Evolutionary conservation across 2,888 invertebrate species (phyloP).

Genomic region (Drepana falcataria): DNA sequence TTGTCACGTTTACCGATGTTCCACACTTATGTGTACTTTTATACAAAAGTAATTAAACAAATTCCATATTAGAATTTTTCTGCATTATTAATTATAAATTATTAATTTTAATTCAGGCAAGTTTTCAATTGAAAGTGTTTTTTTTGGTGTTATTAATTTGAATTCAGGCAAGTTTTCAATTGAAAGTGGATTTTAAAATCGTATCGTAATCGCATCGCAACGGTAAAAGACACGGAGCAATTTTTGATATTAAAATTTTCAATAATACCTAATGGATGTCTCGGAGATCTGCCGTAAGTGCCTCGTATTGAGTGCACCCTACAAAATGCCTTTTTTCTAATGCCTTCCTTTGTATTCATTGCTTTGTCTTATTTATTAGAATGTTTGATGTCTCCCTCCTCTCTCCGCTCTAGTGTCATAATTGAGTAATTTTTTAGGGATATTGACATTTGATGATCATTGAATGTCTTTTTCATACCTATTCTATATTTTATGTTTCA

Average conservation of each 20-base stretch:
- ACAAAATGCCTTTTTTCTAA: slow-evolving; percentile 48
- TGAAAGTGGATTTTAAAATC: background rate
- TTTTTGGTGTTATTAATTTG: too few species aligned
- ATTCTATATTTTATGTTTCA: background rate
- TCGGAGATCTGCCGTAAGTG: slow-evolving; percentile 49
- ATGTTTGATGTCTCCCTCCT: slow-evolving; percentile 56
- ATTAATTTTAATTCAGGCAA: too few species aligned
- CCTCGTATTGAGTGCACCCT: slow-evolving; percentile 62
- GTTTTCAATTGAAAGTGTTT: too few species aligned
- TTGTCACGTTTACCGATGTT: too few species aligned
- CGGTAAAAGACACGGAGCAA: slow-evolving; percentile 42
- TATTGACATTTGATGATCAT: slow-evolving; percentile 15
- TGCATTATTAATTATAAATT: too few species aligned
- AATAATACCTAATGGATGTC: slow-evolving; percentile 79
- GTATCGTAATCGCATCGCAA: slow-evolving; percentile 26
- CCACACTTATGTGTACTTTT: too few species aligned
- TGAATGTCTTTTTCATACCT: background rate
- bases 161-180: background rate
- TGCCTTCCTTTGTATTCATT: slow-evolving; percentile 51
- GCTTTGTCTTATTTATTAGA: slow-evolving; percentile 55
- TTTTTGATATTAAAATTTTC: slow-evolving; percentile 79
- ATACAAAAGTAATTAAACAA: too few species aligned
- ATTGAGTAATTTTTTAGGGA: slow-evolving; percentile 47
- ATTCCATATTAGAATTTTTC: too few species aligned
- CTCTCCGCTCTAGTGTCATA: slow-evolving; percentile 52